Percentiles rank a stretch among this genome's conserved stretches.
phyloP scores from a whole-genome alignment of 2,888 invertebrate species.

The Crematogaster levior region DNA sequence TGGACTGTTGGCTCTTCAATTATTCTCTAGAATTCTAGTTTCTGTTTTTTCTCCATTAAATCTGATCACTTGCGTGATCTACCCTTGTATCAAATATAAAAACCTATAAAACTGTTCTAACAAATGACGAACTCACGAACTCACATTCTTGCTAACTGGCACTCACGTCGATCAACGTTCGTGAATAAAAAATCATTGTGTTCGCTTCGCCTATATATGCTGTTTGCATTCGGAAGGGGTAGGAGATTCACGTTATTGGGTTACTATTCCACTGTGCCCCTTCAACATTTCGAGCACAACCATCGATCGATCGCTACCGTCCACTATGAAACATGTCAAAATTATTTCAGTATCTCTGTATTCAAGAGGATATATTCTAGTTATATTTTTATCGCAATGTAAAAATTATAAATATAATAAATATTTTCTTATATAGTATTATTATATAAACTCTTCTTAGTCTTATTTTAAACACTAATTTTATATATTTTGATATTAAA shows the following conservation, averaged over 20 bases:
- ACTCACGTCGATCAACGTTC: constrained; percentile 49
- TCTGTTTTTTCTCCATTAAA: background rate
- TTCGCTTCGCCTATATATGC: constrained; percentile 77
- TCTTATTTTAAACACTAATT: background rate
- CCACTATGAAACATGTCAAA: background rate
- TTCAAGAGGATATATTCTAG: background rate
- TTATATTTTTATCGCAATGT: background rate
- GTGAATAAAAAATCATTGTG: constrained; percentile 64
- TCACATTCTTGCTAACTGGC: constrained; percentile 36
- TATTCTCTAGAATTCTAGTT: background rate
- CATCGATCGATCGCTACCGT: constrained; percentile 1
- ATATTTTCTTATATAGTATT: background rate
- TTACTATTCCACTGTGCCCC: constrained; percentile 74
- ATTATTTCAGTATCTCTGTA: background rate
- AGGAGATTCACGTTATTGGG: constrained; percentile 75
- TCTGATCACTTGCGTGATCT: background rate
- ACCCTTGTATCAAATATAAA: background rate
- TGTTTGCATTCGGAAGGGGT: constrained; percentile 67
- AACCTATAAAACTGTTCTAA: background rate
- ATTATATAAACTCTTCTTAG: background rate
- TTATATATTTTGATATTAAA: background rate
- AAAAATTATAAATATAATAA: constrained; percentile 1
- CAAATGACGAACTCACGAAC: constrained; percentile 31
- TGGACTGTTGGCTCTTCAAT: background rate
- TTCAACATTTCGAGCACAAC: constrained; percentile 53